Evolutionary conservation across 2,113 vertebrate genomes (phyloP).

Genomic region (Lagopus muta): DNA sequence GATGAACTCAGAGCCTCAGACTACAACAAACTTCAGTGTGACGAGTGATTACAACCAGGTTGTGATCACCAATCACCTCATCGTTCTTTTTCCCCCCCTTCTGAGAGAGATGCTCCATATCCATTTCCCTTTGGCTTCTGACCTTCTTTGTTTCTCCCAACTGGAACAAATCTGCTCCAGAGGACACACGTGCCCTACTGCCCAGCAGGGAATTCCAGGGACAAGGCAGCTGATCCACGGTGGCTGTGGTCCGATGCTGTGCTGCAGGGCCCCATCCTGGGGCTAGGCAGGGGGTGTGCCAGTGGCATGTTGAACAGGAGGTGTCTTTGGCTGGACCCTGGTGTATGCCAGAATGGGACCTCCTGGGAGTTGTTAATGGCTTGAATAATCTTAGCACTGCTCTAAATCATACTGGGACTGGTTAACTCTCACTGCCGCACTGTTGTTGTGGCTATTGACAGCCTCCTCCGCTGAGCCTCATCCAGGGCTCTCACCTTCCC

Average conservation of each 20-base stretch:
- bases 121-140: neutral
- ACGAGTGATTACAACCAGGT: neutral
- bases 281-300: neutral
- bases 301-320: neutral
- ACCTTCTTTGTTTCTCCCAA: neutral
- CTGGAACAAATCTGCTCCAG: neutral
- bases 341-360: neutral
- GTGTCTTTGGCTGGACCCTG: neutral
- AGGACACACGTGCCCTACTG: neutral
- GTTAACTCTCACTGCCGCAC: neutral
- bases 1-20: neutral
- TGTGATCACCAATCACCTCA: neutral
- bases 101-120: neutral
- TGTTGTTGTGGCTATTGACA: neutral
- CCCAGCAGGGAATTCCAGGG: neutral
- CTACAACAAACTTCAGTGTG: neutral
- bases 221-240: neutral
- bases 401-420: neutral
- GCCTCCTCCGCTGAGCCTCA: neutral
- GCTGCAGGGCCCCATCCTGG: neutral
- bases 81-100: neutral
- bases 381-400: neutral
- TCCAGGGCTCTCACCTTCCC: neutral
- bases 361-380: neutral
- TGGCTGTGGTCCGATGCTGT: neutral